Percentiles rank a stretch among this genome's conserved stretches.
Evolutionary conservation across 2,888 invertebrate species (phyloP).

Genomic region (Ochropleura plecta): DNA sequence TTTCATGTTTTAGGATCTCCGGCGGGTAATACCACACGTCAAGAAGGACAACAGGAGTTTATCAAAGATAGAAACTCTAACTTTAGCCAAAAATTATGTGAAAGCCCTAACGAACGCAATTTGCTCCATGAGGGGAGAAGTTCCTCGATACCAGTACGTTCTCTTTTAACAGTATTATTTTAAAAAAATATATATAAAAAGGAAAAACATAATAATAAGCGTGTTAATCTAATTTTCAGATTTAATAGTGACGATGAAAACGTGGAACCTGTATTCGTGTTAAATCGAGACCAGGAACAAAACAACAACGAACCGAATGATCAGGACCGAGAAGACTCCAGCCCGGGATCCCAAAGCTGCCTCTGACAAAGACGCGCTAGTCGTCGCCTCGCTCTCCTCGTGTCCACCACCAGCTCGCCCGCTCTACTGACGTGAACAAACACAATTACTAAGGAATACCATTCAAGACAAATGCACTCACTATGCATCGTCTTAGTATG

Average conservation of each 20-base stretch:
- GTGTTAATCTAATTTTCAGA: slow-evolving; percentile 66
- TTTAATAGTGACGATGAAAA: slow-evolving; percentile 84
- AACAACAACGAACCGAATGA: slow-evolving; percentile 80
- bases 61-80: slow-evolving; percentile 97
- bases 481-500: slow-evolving; percentile 17
- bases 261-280: slow-evolving; percentile 82
- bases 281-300: slow-evolving; percentile 80
- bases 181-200: neutral
- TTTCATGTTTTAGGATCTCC: slow-evolving; percentile 91
- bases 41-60: slow-evolving; percentile 95
- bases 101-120: slow-evolving; percentile 97
- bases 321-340: slow-evolving; percentile 70
- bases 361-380: slow-evolving; percentile 73
- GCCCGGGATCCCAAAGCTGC: slow-evolving; percentile 65
- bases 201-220: neutral
- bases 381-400: slow-evolving; percentile 64
- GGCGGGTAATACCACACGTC: slow-evolving; percentile 96
- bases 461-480: slow-evolving; percentile 19
- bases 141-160: slow-evolving; percentile 85
- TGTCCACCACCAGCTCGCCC: slow-evolving; percentile 46
- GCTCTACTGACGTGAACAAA: slow-evolving; percentile 54
- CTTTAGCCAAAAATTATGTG: slow-evolving; percentile 97
- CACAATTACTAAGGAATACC: slow-evolving; percentile 29
- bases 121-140: slow-evolving; percentile 94
- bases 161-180: neutral